Percentiles rank a stretch among this genome's conserved stretches.
Conservation (phyloP, 2,797 vertebrate species). For the Momotus momota region DNA sequence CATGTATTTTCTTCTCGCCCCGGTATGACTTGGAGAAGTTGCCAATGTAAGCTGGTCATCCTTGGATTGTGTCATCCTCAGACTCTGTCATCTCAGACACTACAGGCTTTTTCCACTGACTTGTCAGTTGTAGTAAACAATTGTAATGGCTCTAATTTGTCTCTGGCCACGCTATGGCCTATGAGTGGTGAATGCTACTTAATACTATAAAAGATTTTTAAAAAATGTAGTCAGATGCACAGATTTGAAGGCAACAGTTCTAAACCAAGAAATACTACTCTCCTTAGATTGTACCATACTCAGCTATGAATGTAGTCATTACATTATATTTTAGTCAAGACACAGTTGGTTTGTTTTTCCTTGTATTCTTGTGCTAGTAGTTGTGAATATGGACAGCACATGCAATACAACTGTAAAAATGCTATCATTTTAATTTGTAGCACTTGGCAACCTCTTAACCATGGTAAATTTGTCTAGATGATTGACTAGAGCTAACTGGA, state of each 20-base stretch:
- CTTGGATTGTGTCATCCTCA: neutral
- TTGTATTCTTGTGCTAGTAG: neutral
- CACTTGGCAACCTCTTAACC: neutral
- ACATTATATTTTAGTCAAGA: neutral
- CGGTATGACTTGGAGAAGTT: neutral
- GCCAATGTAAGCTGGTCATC: neutral
- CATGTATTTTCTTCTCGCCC: neutral
- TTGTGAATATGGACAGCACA: neutral
- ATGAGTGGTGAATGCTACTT: neutral
- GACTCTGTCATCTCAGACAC: neutral
- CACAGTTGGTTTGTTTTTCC: neutral
- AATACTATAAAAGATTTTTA: neutral
- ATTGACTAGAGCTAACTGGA: neutral
- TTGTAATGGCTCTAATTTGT: neutral
- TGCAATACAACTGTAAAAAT: neutral
- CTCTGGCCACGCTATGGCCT: rapidly evolving
- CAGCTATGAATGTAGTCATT: neutral
- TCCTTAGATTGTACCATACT: neutral
- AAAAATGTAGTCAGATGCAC: neutral
- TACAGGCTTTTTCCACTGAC: neutral
- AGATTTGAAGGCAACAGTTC: neutral
- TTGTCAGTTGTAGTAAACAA: neutral
- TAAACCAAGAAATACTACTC: neutral
- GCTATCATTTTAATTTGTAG: neutral
- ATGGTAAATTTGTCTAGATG: neutral